Conservation (phyloP, 2,113 vertebrate species). For the Callipepla californica region DNA sequence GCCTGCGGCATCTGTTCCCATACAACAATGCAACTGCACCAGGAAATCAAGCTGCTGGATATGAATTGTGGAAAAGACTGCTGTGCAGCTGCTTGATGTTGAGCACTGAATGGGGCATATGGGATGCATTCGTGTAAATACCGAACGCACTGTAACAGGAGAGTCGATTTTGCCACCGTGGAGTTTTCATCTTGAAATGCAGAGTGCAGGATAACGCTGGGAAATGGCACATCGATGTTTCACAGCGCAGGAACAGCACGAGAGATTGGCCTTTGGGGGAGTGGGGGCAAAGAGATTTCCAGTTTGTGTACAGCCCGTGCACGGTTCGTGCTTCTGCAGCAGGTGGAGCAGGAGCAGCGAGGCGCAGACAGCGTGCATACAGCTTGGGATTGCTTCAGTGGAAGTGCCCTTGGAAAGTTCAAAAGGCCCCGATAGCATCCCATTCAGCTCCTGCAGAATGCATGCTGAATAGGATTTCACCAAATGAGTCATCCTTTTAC, state of each 20-base stretch:
- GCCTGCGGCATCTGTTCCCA: slow-evolving; percentile 22
- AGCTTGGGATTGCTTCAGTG: not conserved
- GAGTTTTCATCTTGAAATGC: not conserved
- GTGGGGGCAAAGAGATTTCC: not conserved
- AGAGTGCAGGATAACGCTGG: not conserved
- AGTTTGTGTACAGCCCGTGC: not conserved
- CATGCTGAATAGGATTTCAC: slow-evolving; percentile 53
- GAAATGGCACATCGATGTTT: fast-evolving
- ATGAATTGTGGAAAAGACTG: slow-evolving; percentile 12
- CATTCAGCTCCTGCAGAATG: slow-evolving; percentile 31
- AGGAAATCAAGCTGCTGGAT: slow-evolving; percentile 53
- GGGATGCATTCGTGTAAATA: slow-evolving; percentile 32
- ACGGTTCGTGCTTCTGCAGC: not conserved
- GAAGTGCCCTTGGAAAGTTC: slow-evolving; percentile 53
- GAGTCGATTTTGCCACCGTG: not conserved
- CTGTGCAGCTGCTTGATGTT: slow-evolving; percentile 50
- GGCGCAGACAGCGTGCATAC: slow-evolving; percentile 13
- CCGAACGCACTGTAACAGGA: not conserved
- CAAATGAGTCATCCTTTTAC: slow-evolving; percentile 8
- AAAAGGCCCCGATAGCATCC: slow-evolving; percentile 41
- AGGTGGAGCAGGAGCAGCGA: slow-evolving; percentile 51
- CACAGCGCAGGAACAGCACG: not conserved
- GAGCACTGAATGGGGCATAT: not conserved
- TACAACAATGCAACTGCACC: slow-evolving; percentile 28
- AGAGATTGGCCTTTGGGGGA: fast-evolving